Evolutionary conservation across 2,797 vertebrate genomes (phyloP).

Genomic region (Acanthornis magna): DNA sequence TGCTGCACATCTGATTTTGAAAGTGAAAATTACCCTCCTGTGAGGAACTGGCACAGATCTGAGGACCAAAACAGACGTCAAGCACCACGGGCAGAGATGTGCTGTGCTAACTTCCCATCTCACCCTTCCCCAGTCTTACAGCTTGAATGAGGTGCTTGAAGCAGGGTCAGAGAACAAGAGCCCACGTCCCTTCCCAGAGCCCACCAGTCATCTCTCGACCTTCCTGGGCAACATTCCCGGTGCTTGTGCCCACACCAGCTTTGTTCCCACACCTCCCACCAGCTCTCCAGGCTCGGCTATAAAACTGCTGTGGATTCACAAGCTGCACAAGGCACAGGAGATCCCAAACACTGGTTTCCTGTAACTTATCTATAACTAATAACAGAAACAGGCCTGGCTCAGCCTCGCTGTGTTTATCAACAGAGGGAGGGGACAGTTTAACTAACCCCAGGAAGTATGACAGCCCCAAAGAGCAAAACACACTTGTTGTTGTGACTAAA

Average conservation of each 20-base stretch:
- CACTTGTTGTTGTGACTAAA: conserved; percentile 25
- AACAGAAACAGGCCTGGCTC: neutral
- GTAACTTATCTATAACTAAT: neutral
- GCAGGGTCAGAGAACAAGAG: neutral
- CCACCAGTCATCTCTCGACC: neutral
- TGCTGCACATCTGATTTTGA: neutral
- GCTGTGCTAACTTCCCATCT: neutral
- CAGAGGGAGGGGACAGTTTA: neutral
- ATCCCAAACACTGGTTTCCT: neutral
- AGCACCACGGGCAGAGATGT: neutral
- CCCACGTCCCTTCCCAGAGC: neutral
- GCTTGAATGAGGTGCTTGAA: neutral
- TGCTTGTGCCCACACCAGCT: neutral
- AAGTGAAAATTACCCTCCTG: neutral
- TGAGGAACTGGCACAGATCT: neutral
- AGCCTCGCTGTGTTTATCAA: neutral
- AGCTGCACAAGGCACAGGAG: neutral
- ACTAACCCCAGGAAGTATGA: conserved; percentile 19
- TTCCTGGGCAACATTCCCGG: neutral
- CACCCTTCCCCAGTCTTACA: neutral
- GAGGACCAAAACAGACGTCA: neutral
- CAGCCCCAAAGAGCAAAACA: conserved; percentile 29
- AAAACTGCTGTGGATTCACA: neutral
- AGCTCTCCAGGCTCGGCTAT: neutral
- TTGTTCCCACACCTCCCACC: neutral